Evolutionary conservation across 2,888 invertebrate genomes (phyloP).

Genomic region (Hypomecis punctinalis): DNA sequence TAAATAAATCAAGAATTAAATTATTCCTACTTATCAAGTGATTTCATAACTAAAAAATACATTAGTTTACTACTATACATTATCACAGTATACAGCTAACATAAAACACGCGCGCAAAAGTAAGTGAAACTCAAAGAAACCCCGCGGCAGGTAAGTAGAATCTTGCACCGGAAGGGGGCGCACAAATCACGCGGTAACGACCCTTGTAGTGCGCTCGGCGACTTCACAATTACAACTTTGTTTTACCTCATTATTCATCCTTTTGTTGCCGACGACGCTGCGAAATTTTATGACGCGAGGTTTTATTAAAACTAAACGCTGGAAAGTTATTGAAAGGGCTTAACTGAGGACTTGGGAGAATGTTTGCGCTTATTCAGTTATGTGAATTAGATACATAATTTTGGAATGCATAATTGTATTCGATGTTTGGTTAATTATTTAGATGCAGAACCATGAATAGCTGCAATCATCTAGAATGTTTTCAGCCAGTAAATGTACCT

Average conservation of each 20-base stretch:
- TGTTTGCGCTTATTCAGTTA: neutral
- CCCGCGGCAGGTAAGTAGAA: slow-evolving; percentile 32
- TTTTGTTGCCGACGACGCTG: slow-evolving; percentile 76
- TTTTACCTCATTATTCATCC: slow-evolving; percentile 82
- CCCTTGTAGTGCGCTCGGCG: slow-evolving; percentile 70
- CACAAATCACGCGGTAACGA: slow-evolving; percentile 73
- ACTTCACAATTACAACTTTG: slow-evolving; percentile 78
- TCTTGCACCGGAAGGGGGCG: slow-evolving; percentile 56
- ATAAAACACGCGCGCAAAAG: neutral
- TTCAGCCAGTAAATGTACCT: no score
- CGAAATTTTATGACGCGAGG: slow-evolving; percentile 77
- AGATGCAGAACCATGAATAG: no score
- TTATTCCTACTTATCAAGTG: no score
- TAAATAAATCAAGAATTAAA: no score
- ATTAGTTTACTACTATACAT: no score
- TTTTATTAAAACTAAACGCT: slow-evolving; percentile 67
- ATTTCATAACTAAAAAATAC: no score
- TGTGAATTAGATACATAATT: neutral
- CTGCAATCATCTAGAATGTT: no score
- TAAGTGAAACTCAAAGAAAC: slow-evolving; percentile 38
- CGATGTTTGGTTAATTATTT: no score
- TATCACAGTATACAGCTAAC: no score
- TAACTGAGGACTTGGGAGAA: neutral
- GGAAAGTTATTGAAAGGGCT: slow-evolving; percentile 39
- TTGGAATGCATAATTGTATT: neutral